Evolutionary conservation across 1,140 invertebrate species (phyloP), one percentile per base, ranked within the genome.

Genomic region (Bombyx mandarina): DNA sequence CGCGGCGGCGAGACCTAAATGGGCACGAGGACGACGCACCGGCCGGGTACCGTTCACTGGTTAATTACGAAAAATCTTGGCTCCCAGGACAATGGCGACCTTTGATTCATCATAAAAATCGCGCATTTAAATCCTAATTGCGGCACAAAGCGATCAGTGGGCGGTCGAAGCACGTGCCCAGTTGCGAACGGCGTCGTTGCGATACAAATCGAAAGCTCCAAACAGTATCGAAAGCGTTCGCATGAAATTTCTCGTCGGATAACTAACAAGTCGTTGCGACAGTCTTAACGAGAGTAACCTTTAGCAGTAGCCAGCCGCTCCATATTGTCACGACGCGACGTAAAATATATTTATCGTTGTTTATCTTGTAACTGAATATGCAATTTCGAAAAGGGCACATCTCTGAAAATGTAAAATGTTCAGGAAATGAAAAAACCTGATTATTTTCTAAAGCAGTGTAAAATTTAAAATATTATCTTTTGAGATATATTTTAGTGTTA

Each of bases 201-300:
- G 26, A 1, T 35, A 35, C 26, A 35, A 35, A 35, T 35, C 26
- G 26, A 35, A 35, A 35, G 26, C 26, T 35, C 26, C 26, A 35
- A 35, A 35, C 26, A 35, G 26, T 35, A 35, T 35, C 26, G 26
- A 35, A 35, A 45, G 59, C 57, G 44, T 48, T 43, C 51, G 43
- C 53, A 43, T 55, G 52, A 67, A 64, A 66, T 62, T 71, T 67
- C 69, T 79, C 64, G 68, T 58, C 61, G 54, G 62, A 73, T 73
- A 71, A 69, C 65, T 58, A 56, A 62, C 60, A 54, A 45, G 46
- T 48, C 46, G 58, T 86, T 83, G 77, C 80, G 78, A 78, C 75
- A 86, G 56, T 54, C 63, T 62, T 83, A 86, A 84, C 79, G 71
- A 84, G 83, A 74, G 71, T 81, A 83, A 85, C 80, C 82, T 86